Evolutionary conservation across 2,888 invertebrate genomes (phyloP).

Genomic region (Hydriomena furcata): DNA sequence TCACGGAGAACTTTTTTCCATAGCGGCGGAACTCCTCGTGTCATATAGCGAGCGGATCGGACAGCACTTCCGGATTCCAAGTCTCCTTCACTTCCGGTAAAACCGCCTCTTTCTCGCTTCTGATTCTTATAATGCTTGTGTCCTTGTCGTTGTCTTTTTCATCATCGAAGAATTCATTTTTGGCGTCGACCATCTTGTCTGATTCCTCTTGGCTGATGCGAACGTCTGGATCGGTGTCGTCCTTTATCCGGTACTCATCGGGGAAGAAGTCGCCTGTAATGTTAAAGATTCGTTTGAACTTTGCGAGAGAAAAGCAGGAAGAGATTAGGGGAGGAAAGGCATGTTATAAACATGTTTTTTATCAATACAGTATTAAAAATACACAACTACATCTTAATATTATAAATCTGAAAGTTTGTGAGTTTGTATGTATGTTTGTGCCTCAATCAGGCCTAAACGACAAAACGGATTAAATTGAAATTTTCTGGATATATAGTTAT

Average conservation of each 20-base stretch:
- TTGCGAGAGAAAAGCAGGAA: too few species aligned
- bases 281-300: background rate
- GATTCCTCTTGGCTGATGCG: conserved; percentile 90
- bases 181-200: conserved; percentile 91
- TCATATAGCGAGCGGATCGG: conserved; percentile 65
- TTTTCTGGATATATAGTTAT: too few species aligned
- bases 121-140: conserved; percentile 4
- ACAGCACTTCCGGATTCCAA: conserved; percentile 64
- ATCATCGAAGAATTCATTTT: conserved; percentile 95
- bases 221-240: conserved; percentile 93
- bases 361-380: too few species aligned
- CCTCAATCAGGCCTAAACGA: too few species aligned
- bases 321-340: too few species aligned
- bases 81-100: conserved; percentile 67
- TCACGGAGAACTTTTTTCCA: conserved; percentile 43
- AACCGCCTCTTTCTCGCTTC: conserved; percentile 69
- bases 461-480: too few species aligned
- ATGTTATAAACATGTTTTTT: too few species aligned
- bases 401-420: too few species aligned
- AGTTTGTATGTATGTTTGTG: too few species aligned
- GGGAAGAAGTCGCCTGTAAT: conserved; percentile 87
- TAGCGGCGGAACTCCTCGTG: conserved; percentile 47
- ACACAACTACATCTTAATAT: too few species aligned
- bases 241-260: conserved; percentile 88
- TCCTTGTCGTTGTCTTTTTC: conserved; percentile 93